Evolutionary conservation across 1,140 invertebrate species (phyloP), one percentile per base, ranked within the genome.

Genomic region (Neodiprion fabricii): DNA sequence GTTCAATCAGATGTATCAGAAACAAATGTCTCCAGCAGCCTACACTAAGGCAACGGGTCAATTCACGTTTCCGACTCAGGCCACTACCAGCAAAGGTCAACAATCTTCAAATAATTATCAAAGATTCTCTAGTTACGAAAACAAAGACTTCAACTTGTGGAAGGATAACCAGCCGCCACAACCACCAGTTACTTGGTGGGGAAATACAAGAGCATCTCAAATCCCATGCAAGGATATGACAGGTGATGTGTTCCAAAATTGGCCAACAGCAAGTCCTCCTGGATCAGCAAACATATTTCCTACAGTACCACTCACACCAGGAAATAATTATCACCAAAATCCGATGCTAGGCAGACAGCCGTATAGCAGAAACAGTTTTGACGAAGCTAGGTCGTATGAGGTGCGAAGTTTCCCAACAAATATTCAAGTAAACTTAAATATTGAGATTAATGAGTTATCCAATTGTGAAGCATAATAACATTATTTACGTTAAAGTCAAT

Each of bases 141-240:
- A 74, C 1, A 73, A 81, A 0, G 82, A 84, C 9, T 86, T 84
- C 53, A 83, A 82, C 78, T 74, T 82, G 28, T 86, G 85, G 83
- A 85, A 85, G 50, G 84, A 85, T 14, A 77, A 66, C 1, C 83
- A 81, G 23, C 80, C 79, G 8, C 79, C 84, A 4, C 82, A 83
- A 48, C 80, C 83, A 10, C 83, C 85, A 1, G 72, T 80, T 48
- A 77, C 81, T 11, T 84, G 85, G 80, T 86, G 85, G 85, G 79
- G 79, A 65, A 49, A 75, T 1, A 67, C 70, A 4, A 75, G 65
- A 61, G 74, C 67, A 53, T 72, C 67, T 23, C 78, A 78, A 17
- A 77, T 80, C 8, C 79, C 79, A 7, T 40, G 48, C 9, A 85
- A 85, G 61, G 82, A 85, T 23, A 73, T 76, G 0, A 53, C 71